These are phyloP conservation scores for Paracanthobrama guichenoti DNA, from an alignment of 2,113 vertebrate genomes.

Conservation along the genomic window DNA sequence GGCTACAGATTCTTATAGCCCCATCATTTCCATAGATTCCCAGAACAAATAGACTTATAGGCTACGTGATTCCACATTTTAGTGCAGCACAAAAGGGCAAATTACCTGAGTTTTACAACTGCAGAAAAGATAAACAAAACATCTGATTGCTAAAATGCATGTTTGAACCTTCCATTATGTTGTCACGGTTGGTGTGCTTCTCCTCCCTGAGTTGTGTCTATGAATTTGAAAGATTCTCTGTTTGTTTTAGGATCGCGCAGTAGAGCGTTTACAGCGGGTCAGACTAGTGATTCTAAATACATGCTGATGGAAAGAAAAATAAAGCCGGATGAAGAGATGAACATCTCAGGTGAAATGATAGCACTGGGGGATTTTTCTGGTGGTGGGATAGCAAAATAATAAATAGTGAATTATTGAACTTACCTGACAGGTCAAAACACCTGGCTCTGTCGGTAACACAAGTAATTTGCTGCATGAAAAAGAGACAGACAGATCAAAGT, in stretches of 20 bases:
- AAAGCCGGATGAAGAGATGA: background rate
- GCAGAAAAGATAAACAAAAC: conserved; percentile 27
- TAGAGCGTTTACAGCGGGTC: conserved; percentile 18
- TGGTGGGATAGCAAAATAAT: background rate
- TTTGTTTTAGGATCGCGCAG: conserved; percentile 19
- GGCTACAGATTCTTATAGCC: conserved; percentile 12
- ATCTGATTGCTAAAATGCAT: conserved; percentile 33
- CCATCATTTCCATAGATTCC: conserved; percentile 1
- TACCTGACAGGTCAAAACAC: conserved; percentile 77
- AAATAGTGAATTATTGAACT: conserved; percentile 53
- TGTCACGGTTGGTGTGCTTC: conserved; percentile 22
- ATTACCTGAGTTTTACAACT: conserved; percentile 18
- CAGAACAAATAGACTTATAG: conserved; percentile 4
- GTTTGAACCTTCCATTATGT: conserved; percentile 35
- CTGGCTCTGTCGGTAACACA: conserved; percentile 66
- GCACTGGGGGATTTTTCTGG: conserved; percentile 6
- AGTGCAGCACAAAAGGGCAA: conserved; percentile 28
- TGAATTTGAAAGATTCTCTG: conserved; percentile 27
- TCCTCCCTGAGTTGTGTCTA: conserved; percentile 35
- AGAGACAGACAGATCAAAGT: conserved; percentile 6
- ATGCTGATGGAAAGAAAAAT: conserved; percentile 20
- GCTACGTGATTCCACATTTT: background rate
- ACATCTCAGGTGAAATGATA: background rate
- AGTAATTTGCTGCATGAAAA: conserved; percentile 64
- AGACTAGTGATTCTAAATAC: conserved; percentile 16